Conservation (phyloP, 1,140 invertebrate genomes). For the Stenopsyche tienmushanensis region DNA sequence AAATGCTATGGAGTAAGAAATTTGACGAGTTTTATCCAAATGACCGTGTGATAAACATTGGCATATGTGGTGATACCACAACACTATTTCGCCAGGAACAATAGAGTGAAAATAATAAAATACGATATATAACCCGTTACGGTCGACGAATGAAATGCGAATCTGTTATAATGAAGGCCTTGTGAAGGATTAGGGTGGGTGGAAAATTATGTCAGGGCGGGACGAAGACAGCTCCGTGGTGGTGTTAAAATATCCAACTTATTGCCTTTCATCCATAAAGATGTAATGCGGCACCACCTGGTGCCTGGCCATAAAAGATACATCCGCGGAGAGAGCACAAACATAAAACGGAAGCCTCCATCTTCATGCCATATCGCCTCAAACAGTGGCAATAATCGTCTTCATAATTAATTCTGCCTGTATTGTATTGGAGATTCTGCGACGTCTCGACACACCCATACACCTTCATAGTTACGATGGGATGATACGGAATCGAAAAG, state of each 20-base stretch:
- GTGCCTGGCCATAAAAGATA: slow-evolving; percentile 29
- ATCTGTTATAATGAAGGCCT: slow-evolving; percentile 2
- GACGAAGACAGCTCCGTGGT: slow-evolving; percentile 9
- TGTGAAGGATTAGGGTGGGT: slow-evolving; percentile 6
- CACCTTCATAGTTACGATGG: too few relatives aligned
- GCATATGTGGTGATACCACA: too few relatives aligned
- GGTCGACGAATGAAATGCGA: not conserved
- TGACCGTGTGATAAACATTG: too few relatives aligned
- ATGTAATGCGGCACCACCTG: slow-evolving; percentile 32
- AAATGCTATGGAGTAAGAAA: too few relatives aligned
- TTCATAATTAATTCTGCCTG: not conserved
- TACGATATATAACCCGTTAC: too few relatives aligned
- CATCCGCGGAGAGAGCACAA: not conserved
- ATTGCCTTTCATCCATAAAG: slow-evolving; percentile 39
- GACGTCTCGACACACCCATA: too few relatives aligned
- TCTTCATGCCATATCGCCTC: not conserved
- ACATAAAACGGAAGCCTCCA: not conserved
- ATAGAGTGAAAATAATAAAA: too few relatives aligned
- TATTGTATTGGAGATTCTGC: too few relatives aligned
- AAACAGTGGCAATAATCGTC: not conserved
- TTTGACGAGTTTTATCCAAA: too few relatives aligned
- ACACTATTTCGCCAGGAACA: too few relatives aligned
- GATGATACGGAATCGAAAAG: too few relatives aligned
- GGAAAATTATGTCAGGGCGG: slow-evolving; percentile 4
- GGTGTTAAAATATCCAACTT: slow-evolving; percentile 29